Evolutionary conservation across 2,888 invertebrate genomes (phyloP), one percentile per base, ranked within the genome.

Genomic region (Heliconius hortense): DNA sequence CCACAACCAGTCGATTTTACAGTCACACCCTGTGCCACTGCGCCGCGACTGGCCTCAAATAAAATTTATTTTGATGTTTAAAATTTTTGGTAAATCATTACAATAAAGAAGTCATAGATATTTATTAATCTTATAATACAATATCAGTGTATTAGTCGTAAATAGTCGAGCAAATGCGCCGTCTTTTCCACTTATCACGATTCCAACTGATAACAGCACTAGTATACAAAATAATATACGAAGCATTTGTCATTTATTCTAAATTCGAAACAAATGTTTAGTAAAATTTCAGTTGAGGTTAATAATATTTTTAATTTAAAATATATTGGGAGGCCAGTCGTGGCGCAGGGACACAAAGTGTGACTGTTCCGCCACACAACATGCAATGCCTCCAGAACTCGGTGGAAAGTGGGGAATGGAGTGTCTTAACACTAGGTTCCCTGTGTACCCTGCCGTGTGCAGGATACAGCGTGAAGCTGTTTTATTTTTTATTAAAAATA

Each of bases 181-280:
- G 68, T 43, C 68, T 48, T 24, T 48, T 35, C 21, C 43, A 62
- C 60, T 74, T 68, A 74, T 74, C 68, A 21, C 35, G 64, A 62
- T 35, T 53, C 43, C 39, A 68, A 48, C 68, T 74, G 68, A 74
- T 74, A 74, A 60, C 73, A 67, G 39, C 10, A 3, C 24, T 24
- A 60, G 68, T 68, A 60, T 68, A 74, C 60, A 62, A 74, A 73
- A 74, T 68, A 68, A 68, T n/a, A 43, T 68, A 43, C 43, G 13
- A 56, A 56, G 31, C n/a, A 15, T n/a, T 56, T 56, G 15, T 56
- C 18, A 31, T 56, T 56, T 28, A 28, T 68, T 48, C 31, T n/a
- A 39, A 28, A 64, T 64, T 35, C 11, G 5, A 64, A n/a, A 64
- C n/a, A 24, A 39, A 35, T 64, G 13, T 31, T 48, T 53, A 21